phyloP scores from a whole-genome alignment of 2,888 invertebrate genomes.

The Cerastis rubricosa region DNA sequence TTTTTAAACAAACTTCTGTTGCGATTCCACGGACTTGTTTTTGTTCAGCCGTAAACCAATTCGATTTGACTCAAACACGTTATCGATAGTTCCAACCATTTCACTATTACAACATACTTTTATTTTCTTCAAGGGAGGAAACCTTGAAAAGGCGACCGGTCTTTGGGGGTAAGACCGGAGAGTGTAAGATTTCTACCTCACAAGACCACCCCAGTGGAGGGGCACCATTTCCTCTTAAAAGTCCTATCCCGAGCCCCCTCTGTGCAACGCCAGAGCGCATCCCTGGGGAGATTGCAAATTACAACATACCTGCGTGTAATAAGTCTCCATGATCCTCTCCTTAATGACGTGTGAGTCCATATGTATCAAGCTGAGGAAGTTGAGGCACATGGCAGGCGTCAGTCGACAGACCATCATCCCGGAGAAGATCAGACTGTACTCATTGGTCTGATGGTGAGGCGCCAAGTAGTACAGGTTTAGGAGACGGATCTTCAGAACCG shows the following conservation, averaged over 20 bases:
- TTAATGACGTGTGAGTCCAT: conserved; percentile 99
- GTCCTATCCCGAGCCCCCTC: too few relatives aligned
- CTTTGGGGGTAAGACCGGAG: too few relatives aligned
- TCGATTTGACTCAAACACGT: neutral
- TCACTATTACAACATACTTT: neutral
- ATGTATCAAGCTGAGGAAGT: conserved; percentile 99
- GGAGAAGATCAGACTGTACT: conserved; percentile 99
- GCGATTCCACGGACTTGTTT: too few relatives aligned
- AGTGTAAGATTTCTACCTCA: too few relatives aligned
- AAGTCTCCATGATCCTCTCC: conserved; percentile 95
- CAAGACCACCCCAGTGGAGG: too few relatives aligned
- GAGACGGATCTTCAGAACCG: conserved; percentile 98
- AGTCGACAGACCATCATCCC: conserved; percentile 99
- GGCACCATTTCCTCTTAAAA: too few relatives aligned
- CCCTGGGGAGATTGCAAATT: too few relatives aligned
- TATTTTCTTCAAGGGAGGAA: too few relatives aligned
- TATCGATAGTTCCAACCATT: neutral
- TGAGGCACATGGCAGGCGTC: conserved; percentile 99
- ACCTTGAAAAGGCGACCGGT: too few relatives aligned
- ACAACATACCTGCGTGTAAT: conserved; percentile 96
- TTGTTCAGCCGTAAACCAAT: neutral
- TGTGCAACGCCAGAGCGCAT: too few relatives aligned
- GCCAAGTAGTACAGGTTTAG: conserved; percentile 99
- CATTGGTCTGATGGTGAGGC: conserved; percentile 99
- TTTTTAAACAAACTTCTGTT: too few relatives aligned